These are phyloP conservation scores for Leiothrix lutea DNA, from an alignment of 2,113 vertebrate genomes.

Conservation along the genomic window DNA sequence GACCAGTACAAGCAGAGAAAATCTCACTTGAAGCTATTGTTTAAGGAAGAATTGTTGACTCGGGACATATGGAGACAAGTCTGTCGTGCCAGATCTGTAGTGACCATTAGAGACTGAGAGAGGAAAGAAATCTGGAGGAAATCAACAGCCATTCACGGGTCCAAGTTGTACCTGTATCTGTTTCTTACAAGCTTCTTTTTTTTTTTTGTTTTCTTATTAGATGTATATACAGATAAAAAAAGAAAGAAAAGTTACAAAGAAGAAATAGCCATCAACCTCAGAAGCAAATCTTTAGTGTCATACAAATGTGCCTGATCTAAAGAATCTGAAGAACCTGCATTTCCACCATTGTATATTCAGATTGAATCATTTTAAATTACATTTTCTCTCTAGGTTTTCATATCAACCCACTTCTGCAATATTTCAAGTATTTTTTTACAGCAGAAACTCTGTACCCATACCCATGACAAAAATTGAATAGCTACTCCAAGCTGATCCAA, in stretches of 20 bases:
- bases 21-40: neutral
- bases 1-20: neutral
- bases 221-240: neutral
- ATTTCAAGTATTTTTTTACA: neutral
- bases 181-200: neutral
- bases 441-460: neutral
- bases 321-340: neutral
- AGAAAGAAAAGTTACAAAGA: neutral
- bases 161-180: neutral
- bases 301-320: neutral
- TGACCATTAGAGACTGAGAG: neutral
- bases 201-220: neutral
- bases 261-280: neutral
- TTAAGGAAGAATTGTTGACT: neutral
- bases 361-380: neutral
- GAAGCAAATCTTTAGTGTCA: neutral
- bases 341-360: neutral
- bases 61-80: rapidly evolving
- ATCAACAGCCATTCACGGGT: neutral
- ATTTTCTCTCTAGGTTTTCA: neutral
- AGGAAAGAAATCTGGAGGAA: neutral
- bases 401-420: neutral
- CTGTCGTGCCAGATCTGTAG: neutral
- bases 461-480: neutral
- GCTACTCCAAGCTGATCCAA: neutral